Conservation (phyloP, 2,113 vertebrate species). For the Helogale parvula region DNA sequence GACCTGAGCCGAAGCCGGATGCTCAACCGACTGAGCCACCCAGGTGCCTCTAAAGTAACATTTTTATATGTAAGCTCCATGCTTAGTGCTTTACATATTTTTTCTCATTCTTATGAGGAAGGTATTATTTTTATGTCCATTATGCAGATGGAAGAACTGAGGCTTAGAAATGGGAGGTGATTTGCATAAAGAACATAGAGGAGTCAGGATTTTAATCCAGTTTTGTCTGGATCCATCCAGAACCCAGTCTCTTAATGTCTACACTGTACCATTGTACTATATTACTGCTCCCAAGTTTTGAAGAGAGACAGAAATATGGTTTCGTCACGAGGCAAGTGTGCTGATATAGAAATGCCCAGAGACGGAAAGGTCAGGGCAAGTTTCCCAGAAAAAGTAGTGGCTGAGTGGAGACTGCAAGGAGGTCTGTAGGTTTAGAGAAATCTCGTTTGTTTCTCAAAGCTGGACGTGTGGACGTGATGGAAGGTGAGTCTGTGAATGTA, state of each 20-base stretch:
- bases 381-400: background rate
- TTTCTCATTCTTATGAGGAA: background rate
- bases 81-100: background rate
- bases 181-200: background rate
- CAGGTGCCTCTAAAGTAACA: too few species aligned
- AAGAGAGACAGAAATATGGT: background rate
- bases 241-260: background rate
- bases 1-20: too few species aligned
- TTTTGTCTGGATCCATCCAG: background rate
- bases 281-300: background rate
- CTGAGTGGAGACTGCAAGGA: background rate
- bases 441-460: background rate
- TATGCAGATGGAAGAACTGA: background rate
- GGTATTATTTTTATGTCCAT: background rate
- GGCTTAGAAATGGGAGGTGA: background rate
- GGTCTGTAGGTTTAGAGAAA: background rate
- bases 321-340: background rate
- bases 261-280: background rate
- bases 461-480: background rate
- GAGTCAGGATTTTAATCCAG: background rate
- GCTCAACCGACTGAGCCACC: too few species aligned
- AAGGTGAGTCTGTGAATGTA: background rate
- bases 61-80: background rate
- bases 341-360: background rate
- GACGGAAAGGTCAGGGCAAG: background rate